These are phyloP conservation scores for Rhinichthys klamathensis DNA, from an alignment of 2,113 vertebrate species.

Conservation along the genomic window DNA sequence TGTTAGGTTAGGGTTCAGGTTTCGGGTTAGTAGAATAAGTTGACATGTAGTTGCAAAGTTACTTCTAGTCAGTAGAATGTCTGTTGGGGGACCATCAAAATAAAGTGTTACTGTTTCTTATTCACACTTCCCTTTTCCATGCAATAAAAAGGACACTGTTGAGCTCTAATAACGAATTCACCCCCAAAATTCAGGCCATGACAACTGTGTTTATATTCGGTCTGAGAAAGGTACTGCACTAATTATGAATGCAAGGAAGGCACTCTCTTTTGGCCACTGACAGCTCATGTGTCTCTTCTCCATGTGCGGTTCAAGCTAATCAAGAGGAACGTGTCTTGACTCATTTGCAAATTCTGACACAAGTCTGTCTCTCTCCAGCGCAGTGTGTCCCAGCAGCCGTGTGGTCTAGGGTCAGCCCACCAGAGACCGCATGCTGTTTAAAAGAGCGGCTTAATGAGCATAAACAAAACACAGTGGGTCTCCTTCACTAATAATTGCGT, in stretches of 20 bases:
- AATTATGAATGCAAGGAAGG: not conserved
- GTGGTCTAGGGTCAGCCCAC: conserved; percentile 13
- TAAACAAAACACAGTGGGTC: conserved; percentile 22
- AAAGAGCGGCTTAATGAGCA: conserved; percentile 36
- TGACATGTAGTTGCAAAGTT: no score
- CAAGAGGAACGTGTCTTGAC: conserved; percentile 1
- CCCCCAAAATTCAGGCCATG: not conserved
- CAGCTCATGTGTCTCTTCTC: conserved; percentile 5
- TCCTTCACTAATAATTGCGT: conserved; percentile 6
- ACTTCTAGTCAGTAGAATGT: no score
- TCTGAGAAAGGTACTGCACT: not conserved
- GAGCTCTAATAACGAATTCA: not conserved
- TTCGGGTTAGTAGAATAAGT: no score
- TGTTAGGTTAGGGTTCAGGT: no score
- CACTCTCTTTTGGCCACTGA: not conserved
- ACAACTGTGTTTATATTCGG: not conserved
- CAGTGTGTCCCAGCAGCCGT: conserved; percentile 11
- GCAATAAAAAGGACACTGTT: not conserved
- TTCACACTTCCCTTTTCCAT: not conserved
- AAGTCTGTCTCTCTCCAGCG: not conserved
- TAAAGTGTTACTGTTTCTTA: not conserved
- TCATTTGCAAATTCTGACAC: not conserved
- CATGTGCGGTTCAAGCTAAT: not conserved
- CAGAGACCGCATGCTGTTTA: conserved; percentile 18
- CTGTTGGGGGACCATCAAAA: no score